Percentiles rank a stretch among this genome's conserved stretches.
These are phyloP conservation scores for Hydropsyche tenuis DNA, from an alignment of 1,140 invertebrate genomes.

Conservation along the genomic window DNA sequence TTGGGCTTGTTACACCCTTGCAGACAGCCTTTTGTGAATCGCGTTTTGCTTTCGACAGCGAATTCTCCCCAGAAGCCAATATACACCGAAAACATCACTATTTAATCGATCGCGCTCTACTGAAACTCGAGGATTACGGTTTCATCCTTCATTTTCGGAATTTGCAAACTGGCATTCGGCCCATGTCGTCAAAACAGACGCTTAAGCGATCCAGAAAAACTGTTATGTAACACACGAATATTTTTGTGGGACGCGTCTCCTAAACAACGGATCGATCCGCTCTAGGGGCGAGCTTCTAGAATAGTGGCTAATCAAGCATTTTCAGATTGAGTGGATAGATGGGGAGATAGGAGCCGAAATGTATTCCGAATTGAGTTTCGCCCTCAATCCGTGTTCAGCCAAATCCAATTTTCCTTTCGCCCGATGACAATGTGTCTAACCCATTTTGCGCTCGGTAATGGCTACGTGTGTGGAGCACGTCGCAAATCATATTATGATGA, in stretches of 20 bases:
- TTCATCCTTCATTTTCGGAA: too few relatives aligned
- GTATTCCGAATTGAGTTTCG: neutral
- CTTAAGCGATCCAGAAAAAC: neutral
- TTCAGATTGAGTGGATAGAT: too few relatives aligned
- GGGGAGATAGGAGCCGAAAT: neutral
- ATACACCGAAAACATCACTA: neutral
- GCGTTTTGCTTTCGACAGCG: slow-evolving; percentile 14
- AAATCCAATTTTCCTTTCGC: neutral
- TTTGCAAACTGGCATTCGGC: neutral
- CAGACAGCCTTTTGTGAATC: slow-evolving; percentile 18
- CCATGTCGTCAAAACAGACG: neutral
- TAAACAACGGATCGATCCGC: too few relatives aligned
- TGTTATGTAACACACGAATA: neutral
- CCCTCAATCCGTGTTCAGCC: neutral
- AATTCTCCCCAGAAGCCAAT: slow-evolving; percentile 7
- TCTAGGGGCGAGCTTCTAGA: too few relatives aligned
- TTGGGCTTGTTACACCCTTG: slow-evolving; percentile 12
- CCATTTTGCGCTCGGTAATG: neutral
- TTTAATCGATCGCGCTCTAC: neutral
- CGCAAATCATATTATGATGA: slow-evolving; percentile 3
- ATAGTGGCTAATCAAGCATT: too few relatives aligned
- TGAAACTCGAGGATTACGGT: neutral
- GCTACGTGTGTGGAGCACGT: neutral
- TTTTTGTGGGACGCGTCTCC: too few relatives aligned
- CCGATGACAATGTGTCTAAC: slow-evolving; percentile 6